A percentile compares a stretch with the other conserved stretches of the same genome.
These are phyloP conservation scores for Neostethus bicornis DNA, from an alignment of 2,797 vertebrate species.

Conservation along the genomic window DNA sequence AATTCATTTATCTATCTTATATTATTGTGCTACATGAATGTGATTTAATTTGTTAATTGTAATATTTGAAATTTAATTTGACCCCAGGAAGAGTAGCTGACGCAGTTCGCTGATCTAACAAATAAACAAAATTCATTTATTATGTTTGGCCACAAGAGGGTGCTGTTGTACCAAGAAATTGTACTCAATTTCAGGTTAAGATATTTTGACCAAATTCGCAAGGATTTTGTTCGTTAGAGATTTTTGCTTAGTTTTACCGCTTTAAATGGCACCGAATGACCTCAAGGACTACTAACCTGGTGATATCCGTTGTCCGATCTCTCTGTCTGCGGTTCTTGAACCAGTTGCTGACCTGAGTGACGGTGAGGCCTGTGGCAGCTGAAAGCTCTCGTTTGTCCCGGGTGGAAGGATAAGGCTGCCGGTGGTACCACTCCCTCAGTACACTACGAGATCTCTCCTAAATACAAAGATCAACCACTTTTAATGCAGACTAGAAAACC, in stretches of 20 bases:
- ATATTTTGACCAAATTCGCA: too few relatives aligned
- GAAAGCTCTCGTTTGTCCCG: slow-evolving; percentile 93
- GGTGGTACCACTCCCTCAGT: slow-evolving; percentile 70
- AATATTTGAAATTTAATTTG: too few relatives aligned
- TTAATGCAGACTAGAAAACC: not conserved
- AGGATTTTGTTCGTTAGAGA: too few relatives aligned
- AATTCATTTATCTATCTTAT: too few relatives aligned
- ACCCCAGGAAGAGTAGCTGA: too few relatives aligned
- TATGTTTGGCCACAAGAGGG: slow-evolving; percentile 34
- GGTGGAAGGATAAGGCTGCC: slow-evolving; percentile 78
- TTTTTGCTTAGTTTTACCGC: too few relatives aligned
- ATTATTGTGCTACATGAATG: too few relatives aligned
- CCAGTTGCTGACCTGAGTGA: slow-evolving; percentile 96
- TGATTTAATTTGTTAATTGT: too few relatives aligned
- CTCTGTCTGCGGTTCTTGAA: slow-evolving; percentile 96
- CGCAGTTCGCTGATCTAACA: too few relatives aligned
- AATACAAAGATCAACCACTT: not conserved
- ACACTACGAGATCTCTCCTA: slow-evolving; percentile 76
- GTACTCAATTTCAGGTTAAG: too few relatives aligned
- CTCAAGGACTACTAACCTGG: slow-evolving; percentile 50
- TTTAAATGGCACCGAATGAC: too few relatives aligned
- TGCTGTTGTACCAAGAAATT: slow-evolving; percentile 3
- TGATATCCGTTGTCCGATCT: slow-evolving; percentile 71
- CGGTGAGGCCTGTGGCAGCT: slow-evolving; percentile 90
- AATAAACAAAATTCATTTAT: too few relatives aligned